Evolutionary conservation across 2,113 vertebrate genomes (phyloP).

Genomic region (Archilochus colubris): DNA sequence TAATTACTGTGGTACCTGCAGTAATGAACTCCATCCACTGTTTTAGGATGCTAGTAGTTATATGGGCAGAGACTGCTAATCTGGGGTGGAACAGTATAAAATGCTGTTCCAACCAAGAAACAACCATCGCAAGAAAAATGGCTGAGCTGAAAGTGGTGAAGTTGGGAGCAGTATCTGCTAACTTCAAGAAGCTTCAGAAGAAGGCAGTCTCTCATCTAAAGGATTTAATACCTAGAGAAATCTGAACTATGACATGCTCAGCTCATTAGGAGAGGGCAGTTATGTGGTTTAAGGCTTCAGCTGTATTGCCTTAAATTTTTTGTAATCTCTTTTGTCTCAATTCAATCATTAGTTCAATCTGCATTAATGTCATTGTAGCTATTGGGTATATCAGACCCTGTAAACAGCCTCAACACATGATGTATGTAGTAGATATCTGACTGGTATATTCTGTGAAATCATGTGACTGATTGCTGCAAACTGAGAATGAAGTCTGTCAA

Average conservation of each 20-base stretch:
- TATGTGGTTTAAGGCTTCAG: not conserved
- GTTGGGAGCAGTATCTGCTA: not conserved
- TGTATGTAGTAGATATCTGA: not conserved
- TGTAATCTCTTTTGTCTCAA: not conserved
- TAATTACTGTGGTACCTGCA: not conserved
- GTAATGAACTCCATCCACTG: not conserved
- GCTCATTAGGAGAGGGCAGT: not conserved
- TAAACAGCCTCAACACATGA: not conserved
- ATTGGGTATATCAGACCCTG: rapidly evolving
- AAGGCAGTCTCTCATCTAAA: not conserved
- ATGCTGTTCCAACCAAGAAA: not conserved
- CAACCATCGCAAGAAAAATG: not conserved
- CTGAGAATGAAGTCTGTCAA: not conserved
- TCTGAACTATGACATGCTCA: not conserved
- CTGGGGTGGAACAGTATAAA: not conserved
- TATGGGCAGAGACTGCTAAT: not conserved
- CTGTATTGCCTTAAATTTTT: not conserved
- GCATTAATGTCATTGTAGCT: not conserved
- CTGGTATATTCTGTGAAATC: not conserved
- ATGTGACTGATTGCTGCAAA: not conserved
- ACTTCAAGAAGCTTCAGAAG: not conserved
- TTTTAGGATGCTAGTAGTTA: not conserved
- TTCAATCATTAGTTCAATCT: not conserved
- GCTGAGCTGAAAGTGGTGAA: not conserved
- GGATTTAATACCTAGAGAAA: not conserved